These are phyloP conservation scores for Mimumesa dahlbomi DNA, from an alignment of 2,888 invertebrate species.

Conservation along the genomic window DNA sequence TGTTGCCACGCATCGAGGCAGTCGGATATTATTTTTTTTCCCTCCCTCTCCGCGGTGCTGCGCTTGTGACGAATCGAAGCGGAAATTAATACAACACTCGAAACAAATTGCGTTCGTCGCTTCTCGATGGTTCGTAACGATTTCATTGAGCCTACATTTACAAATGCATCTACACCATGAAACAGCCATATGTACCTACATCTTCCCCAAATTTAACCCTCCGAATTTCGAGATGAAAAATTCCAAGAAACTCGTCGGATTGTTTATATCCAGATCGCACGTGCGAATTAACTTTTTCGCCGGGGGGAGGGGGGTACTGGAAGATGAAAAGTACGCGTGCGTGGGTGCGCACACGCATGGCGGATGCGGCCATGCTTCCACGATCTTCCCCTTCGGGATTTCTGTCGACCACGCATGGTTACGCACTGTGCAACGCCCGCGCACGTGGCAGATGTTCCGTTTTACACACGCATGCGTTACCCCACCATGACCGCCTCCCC, in stretches of 20 bases:
- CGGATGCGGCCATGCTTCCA: slow-evolving; percentile 73
- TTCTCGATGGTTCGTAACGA: not conserved
- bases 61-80: slow-evolving; percentile 71
- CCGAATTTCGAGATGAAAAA: too few relatives aligned
- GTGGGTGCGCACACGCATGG: slow-evolving; percentile 62
- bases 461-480: slow-evolving; percentile 68
- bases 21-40: slow-evolving; percentile 69
- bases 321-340: slow-evolving; percentile 16
- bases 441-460: slow-evolving; percentile 74
- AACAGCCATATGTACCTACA: too few relatives aligned
- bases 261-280: too few relatives aligned
- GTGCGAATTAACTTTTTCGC: slow-evolving; percentile 5
- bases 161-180: too few relatives aligned
- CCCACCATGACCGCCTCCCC: slow-evolving; percentile 29
- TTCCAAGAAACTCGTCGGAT: too few relatives aligned
- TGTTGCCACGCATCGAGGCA: slow-evolving; percentile 61
- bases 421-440: slow-evolving; percentile 69
- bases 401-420: slow-evolving; percentile 61
- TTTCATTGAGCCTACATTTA: too few relatives aligned
- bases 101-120: slow-evolving; percentile 57
- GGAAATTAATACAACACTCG: slow-evolving; percentile 72
- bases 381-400: slow-evolving; percentile 65
- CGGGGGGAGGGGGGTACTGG: slow-evolving; percentile 1
- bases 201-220: too few relatives aligned
- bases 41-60: slow-evolving; percentile 40